A percentile compares a stretch with the other conserved stretches of the same genome.
Conservation (phyloP, 2,888 invertebrate genomes). For the Arenicola marina region DNA sequence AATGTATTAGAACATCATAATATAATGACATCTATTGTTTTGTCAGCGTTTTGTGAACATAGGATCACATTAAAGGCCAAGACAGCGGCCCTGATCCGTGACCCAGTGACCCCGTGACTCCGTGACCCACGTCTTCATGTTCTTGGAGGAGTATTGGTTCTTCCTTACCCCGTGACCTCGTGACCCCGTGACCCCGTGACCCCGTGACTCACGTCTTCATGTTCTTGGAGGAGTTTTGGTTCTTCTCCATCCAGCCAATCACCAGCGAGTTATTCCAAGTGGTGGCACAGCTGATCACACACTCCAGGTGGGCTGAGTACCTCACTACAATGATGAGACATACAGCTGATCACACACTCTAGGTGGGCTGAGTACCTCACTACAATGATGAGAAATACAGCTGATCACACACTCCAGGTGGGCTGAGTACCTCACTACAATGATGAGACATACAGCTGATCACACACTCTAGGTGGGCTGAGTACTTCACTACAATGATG, state of each 20-base stretch:
- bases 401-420: slow-evolving; percentile 59
- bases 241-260: slow-evolving; percentile 61
- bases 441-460: slow-evolving; percentile 58
- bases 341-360: slow-evolving; percentile 60
- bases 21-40: too few relatives aligned
- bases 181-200: too few relatives aligned
- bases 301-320: slow-evolving; percentile 58
- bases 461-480: slow-evolving; percentile 58
- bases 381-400: slow-evolving; percentile 46
- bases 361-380: slow-evolving; percentile 57
- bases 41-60: too few relatives aligned
- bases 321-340: slow-evolving; percentile 44
- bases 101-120: too few relatives aligned
- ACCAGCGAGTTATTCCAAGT: slow-evolving; percentile 54
- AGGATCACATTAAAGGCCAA: too few relatives aligned
- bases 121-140: slow-evolving; percentile 31
- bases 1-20: too few relatives aligned
- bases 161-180: slow-evolving; percentile 62
- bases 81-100: too few relatives aligned
- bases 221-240: slow-evolving; percentile 38
- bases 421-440: slow-evolving; percentile 52
- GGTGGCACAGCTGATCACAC: slow-evolving; percentile 60
- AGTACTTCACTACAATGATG: slow-evolving; percentile 49
- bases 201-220: slow-evolving; percentile 31
- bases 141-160: slow-evolving; percentile 40